Conservation (phyloP, 2,888 invertebrate species). For the Heliconius erato region DNA sequence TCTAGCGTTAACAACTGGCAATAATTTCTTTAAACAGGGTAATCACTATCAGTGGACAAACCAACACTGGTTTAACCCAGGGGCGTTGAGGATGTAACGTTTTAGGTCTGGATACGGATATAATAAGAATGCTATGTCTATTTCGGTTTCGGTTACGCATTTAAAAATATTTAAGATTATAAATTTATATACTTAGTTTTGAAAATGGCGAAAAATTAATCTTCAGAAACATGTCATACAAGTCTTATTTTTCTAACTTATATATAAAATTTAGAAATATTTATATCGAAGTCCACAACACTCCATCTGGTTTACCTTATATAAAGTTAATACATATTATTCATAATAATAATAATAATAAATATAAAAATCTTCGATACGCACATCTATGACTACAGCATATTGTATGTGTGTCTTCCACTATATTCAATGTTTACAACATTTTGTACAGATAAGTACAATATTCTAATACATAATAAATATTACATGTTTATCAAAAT, state of each 20-base stretch:
- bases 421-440: constrained; percentile 7
- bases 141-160: neutral
- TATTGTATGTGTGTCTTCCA: neutral
- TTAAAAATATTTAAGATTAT: neutral
- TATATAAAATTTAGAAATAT: neutral
- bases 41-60: too few species aligned
- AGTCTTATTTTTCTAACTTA: neutral
- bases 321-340: too few species aligned
- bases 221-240: too few species aligned
- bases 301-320: too few species aligned
- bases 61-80: neutral
- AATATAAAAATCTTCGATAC: neutral
- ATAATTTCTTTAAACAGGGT: too few species aligned
- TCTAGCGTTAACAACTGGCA: too few species aligned
- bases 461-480: constrained; percentile 19
- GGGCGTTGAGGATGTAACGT: neutral
- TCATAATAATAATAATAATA: neutral
- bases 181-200: too few species aligned
- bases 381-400: neutral
- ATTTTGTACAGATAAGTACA: constrained; percentile 16
- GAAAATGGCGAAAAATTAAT: too few species aligned
- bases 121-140: neutral
- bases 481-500: constrained; percentile 33
- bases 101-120: neutral
- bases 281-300: neutral